Conservation (phyloP, 2,797 vertebrate species). For the Danio tinwini region DNA sequence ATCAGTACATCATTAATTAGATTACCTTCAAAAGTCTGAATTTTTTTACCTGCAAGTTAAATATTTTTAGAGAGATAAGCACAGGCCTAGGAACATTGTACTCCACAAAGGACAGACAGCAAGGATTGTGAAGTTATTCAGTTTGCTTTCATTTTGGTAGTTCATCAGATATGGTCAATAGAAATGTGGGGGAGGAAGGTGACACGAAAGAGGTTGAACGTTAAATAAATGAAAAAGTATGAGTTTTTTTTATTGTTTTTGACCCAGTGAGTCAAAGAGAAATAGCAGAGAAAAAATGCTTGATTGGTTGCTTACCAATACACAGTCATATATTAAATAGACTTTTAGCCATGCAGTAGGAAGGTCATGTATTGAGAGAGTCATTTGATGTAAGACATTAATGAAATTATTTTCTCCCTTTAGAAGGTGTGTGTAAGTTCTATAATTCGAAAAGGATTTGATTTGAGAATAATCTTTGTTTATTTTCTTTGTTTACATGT, state of each 20-base stretch:
- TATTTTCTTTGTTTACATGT: no score
- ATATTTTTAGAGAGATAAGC: neutral
- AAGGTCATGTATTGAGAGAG: neutral
- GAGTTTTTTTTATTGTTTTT: neutral
- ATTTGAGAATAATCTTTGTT: no score
- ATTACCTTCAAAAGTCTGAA: constrained; percentile 6
- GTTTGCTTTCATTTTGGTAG: neutral
- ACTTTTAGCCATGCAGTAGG: neutral
- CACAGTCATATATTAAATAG: no score
- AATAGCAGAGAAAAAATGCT: neutral
- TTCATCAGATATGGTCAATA: constrained; percentile 4
- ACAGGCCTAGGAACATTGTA: neutral
- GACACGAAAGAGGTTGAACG: neutral
- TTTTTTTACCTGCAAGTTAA: neutral
- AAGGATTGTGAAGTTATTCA: neutral
- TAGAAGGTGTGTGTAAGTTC: no score
- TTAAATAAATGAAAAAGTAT: neutral
- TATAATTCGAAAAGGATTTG: no score
- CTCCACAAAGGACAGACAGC: neutral
- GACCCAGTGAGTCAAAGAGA: constrained; percentile 9
- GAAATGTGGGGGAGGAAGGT: constrained; percentile 4
- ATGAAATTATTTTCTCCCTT: neutral
- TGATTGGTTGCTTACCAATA: no score
- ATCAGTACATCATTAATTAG: neutral
- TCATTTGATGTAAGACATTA: constrained; percentile 18